Percentiles rank a stretch among this genome's conserved stretches.
Conservation (phyloP, 2,888 invertebrate species). For the Polylopha cassiicola region DNA sequence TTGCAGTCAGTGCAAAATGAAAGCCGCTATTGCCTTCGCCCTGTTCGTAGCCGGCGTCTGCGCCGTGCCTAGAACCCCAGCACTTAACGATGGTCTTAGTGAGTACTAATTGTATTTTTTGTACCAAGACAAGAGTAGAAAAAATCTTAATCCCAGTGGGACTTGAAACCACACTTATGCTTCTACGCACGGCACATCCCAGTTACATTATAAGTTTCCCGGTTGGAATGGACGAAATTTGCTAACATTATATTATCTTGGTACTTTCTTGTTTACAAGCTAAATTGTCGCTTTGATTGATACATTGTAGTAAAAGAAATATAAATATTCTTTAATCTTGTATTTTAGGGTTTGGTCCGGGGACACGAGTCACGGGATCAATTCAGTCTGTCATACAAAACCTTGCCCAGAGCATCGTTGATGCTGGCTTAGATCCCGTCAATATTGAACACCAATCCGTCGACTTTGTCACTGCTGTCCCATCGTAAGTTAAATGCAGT, state of each 20-base stretch:
- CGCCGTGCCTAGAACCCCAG: conserved; percentile 29
- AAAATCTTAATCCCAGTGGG: no score
- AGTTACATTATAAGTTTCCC: no score
- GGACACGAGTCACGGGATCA: conserved; percentile 16
- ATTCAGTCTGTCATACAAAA: conserved; percentile 37
- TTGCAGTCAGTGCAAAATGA: no score
- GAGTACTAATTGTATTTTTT: background rate
- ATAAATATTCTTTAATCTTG: no score
- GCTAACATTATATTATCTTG: no score
- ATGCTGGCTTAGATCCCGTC: conserved; percentile 47
- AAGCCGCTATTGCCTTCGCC: conserved; percentile 31
- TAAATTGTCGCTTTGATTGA: no score
- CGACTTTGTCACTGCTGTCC: conserved; percentile 36
- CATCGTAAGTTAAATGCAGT: conserved; percentile 45
- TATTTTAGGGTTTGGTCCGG: conserved; percentile 8
- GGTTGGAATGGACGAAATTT: no score
- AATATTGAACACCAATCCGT: conserved; percentile 17
- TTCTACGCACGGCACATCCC: no score
- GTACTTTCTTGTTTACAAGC: no score
- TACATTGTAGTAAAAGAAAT: no score
- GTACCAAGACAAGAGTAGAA: no score
- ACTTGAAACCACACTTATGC: no score
- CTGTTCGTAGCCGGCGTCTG: conserved; percentile 36
- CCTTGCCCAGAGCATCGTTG: conserved; percentile 32
- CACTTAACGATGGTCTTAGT: conserved; percentile 3